Evolutionary conservation across 2,797 vertebrate genomes (phyloP), one percentile per base, ranked within the genome.

Genomic region (Nyctalus aviator): DNA sequence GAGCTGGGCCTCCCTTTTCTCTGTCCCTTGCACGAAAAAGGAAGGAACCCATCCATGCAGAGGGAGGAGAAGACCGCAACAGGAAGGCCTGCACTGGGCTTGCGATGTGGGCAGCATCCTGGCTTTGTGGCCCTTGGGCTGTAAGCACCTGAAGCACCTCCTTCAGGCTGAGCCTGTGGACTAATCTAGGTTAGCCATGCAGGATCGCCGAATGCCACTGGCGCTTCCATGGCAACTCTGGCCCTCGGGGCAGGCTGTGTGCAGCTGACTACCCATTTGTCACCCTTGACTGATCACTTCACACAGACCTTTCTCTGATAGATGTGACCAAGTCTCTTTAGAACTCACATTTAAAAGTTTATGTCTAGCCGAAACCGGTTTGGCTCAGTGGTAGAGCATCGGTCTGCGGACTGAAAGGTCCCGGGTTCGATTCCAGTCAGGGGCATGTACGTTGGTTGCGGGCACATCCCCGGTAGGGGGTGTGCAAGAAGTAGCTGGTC

Each of bases 231-330:
- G 46, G 97, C 94, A 98, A 98, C 98, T 68, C 96, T 59, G 64
- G 95, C 96, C 95, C 94, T 78, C 81, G 2, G 90, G 50, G 78
- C 94, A 68, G 44, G 97, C 93, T 72, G 7, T 17, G 96, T 97
- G 97, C 96, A 97, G 98, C 96, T 97, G 96, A 97, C 97, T 84
- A 84, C 62, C 97, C 94, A 95, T 97, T 97, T 96, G 97, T 97
- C 95, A 97, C 96, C 95, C 96, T 79, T 86, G 20, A 96, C 90
- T 94, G 94, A 90, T 86, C 93, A 96, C 73, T 93, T 59, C 64
- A 69, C 72, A 94, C 55, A 3, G 3, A 23, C 32, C 68, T 94
- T 86, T 73, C 87, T 90, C 68, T 62, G 79, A 64, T 2, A 64
- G 66, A 90, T 59, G 92, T 64, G 72, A 87, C 90, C 76, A 71